Evolutionary conservation across 2,888 invertebrate species (phyloP).

Genomic region (Agriopis marginaria): DNA sequence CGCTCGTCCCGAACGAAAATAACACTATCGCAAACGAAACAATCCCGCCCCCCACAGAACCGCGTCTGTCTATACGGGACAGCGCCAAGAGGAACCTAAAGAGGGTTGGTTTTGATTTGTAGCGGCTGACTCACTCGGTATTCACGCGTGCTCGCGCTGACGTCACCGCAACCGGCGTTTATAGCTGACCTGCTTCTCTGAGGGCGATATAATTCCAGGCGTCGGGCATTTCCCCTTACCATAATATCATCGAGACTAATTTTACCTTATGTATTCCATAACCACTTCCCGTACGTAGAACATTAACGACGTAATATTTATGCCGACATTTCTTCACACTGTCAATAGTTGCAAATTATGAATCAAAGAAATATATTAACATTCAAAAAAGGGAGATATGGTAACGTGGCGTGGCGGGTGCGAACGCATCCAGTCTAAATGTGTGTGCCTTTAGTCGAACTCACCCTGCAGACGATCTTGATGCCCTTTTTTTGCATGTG

Average conservation of each 20-base stretch:
- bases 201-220: conserved; percentile 29
- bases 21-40: conserved; percentile 47
- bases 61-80: conserved; percentile 52
- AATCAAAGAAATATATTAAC: not conserved
- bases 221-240: conserved; percentile 25
- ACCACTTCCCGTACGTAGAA: not conserved
- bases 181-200: conserved; percentile 22
- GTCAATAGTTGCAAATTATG: not conserved
- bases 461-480: too few species aligned
- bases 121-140: conserved; percentile 29
- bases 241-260: conserved; percentile 4
- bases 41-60: conserved; percentile 41
- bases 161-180: conserved; percentile 23
- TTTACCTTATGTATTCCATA: conserved; percentile 15
- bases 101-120: conserved; percentile 62
- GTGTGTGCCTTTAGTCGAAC: too few species aligned
- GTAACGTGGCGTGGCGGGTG: too few species aligned
- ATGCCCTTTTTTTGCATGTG: too few species aligned
- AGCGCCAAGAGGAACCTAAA: conserved; percentile 69
- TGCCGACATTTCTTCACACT: not conserved
- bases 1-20: conserved; percentile 38
- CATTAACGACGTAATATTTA: not conserved
- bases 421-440: too few species aligned
- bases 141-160: conserved; percentile 26
- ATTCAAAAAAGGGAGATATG: too few species aligned